Base-by-base conservation (phyloP, 2,113 vertebrate genomes). In the Oceanodroma tethys region DNA sequence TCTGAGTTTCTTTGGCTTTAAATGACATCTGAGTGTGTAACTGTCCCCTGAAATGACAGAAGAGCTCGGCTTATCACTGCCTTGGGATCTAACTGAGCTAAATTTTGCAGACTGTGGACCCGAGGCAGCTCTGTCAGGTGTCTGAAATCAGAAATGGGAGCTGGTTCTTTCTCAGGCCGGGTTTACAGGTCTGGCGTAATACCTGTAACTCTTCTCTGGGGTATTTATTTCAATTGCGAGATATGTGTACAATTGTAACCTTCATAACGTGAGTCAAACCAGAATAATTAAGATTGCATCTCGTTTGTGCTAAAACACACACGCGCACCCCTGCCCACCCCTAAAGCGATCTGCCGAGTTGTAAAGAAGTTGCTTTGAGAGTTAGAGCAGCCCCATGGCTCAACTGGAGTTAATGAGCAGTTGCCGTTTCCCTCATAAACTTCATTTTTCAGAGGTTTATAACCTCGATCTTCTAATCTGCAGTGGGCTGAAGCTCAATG, bases 231-330 rank as follows among this genome's bases (percentile, higher is more conserved):
- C 84, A 55, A 2, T 27, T 68, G 56, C 42, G 53, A 81, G 62
- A 4, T 20, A 15, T 0, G 0, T 2, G 3, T 66, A 9, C 65
- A 74, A 34, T 10, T 52, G 32, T 50, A 53, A 11, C 7, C 6
- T 11, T 63, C 62, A 56, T 58, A 22, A 60, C 1, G 4, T 2
- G 16, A 86, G 27, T 53, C 22, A 62, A n/a, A 32, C 18, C 11
- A 12, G 66, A 42, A 55, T 52, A 79, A 90, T n/a, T 20, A 52
- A 48, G 65, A 36, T 66, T 50, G 47, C 17, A 66, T 50, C 81
- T 82, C 1, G 0, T 34, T 78, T 88, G 42, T 58, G 48, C 50
- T 36, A 7, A 66, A 87, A 90, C 36, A 13, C 34, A 27, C 52
- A 6, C 10, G 7, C 4, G 5, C 17, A 2, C 17, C 50, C 45